phyloP scores from a whole-genome alignment of 2,113 vertebrate species.

The Erinaceus europaeus region DNA sequence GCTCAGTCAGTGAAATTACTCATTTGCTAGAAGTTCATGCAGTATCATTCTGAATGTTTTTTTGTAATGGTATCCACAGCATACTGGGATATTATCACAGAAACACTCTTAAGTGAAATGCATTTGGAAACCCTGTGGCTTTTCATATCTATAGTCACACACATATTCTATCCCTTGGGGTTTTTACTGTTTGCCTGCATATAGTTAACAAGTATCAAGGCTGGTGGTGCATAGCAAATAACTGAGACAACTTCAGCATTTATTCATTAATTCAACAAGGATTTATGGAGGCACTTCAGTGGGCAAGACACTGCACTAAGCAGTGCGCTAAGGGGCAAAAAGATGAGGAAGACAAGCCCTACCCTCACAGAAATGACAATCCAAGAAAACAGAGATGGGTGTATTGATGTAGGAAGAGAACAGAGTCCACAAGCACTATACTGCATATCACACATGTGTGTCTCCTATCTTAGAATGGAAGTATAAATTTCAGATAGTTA shows the following conservation, averaged over 20 bases:
- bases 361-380: not conserved
- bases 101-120: slow-evolving; percentile 34
- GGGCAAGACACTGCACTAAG: not conserved
- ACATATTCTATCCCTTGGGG: not conserved
- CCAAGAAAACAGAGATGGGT: not conserved
- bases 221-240: not conserved
- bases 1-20: not conserved
- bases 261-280: slow-evolving; percentile 44
- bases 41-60: slow-evolving; percentile 5
- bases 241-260: slow-evolving; percentile 36
- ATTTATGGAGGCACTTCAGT: slow-evolving; percentile 26
- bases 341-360: not conserved
- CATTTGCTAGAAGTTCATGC: slow-evolving; percentile 21
- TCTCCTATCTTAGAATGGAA: not conserved
- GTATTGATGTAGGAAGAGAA: not conserved
- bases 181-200: slow-evolving; percentile 60
- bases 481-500: not conserved
- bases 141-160: slow-evolving; percentile 41
- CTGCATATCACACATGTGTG: not conserved
- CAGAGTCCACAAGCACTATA: not conserved
- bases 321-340: not conserved
- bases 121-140: slow-evolving; percentile 37
- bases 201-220: slow-evolving; percentile 49
- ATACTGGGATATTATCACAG: slow-evolving; percentile 52
- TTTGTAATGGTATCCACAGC: slow-evolving; percentile 6